Conservation (phyloP, 2,888 invertebrate species). For the Pharmacophagus antenor region DNA sequence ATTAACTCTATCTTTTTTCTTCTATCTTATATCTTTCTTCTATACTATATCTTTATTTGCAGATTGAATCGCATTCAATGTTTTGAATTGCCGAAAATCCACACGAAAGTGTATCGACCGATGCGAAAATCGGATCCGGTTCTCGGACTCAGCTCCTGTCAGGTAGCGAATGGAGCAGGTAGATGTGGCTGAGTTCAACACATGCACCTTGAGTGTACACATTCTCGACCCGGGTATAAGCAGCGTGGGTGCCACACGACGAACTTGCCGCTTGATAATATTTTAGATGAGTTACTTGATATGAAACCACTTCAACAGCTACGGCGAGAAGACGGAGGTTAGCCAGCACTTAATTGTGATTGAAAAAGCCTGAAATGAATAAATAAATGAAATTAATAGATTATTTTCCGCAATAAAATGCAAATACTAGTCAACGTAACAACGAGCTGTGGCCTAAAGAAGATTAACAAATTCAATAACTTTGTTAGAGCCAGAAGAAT, state of each 20-base stretch:
- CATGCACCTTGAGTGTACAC: background rate
- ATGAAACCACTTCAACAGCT: too few species aligned
- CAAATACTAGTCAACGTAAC: too few species aligned
- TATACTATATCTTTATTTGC: too few species aligned
- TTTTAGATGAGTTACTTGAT: background rate
- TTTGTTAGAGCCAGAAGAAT: too few species aligned
- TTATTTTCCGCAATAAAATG: too few species aligned
- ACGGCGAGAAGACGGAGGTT: too few species aligned
- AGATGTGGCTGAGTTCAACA: background rate
- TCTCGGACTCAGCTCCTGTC: background rate
- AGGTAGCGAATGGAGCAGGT: slow-evolving; percentile 7
- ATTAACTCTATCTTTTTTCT: background rate
- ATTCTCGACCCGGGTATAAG: background rate
- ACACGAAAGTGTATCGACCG: slow-evolving; percentile 1
- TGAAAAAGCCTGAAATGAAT: too few species aligned
- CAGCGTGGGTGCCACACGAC: background rate
- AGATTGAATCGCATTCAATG: background rate
- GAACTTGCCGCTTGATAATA: background rate
- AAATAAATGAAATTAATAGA: too few species aligned
- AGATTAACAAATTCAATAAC: too few species aligned
- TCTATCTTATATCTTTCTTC: too few species aligned
- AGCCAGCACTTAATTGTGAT: too few species aligned
- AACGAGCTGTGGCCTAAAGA: too few species aligned
- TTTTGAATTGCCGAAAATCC: background rate
- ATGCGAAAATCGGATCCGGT: slow-evolving; percentile 5